Base-by-base conservation (phyloP, 2,797 vertebrate species). In the Microctenopoma steveboyesi region DNA sequence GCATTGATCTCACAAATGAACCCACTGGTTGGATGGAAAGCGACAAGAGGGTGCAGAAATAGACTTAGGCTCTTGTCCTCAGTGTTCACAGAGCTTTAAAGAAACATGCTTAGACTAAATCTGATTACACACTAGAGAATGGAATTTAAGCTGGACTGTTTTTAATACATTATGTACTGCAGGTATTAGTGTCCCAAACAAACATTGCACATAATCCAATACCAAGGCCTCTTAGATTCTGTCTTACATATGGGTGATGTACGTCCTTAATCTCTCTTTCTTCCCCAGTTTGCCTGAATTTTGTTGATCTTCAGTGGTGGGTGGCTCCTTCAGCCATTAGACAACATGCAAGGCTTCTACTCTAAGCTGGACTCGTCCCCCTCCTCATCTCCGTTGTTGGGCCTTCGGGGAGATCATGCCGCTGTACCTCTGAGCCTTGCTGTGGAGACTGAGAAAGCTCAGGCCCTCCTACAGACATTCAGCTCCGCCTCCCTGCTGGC, bases 401-500 rank as follows among this genome's bases (percentile, higher is more conserved):
- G 79, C 2, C 51, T 72, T 0, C 72, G 87, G 7, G 78, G 78
- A 5, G 88, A 86, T 1, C 81, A 88, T 0, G 84, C 62, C 2
- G 82, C 89, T 0, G 50, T 92, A 0, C 91, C 92, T 0, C 85
- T 95, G 45, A 95, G 92, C 86, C 95, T 97, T 92, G 96, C 95
- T 0, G 94, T 96, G 50, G 97, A 99, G 90, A 92, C 95, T 5
- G 96, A 97, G 88, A 97, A 97, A 82, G 94, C 96, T 4, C 95
- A 94, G 28, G 96, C 96, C 18, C 92, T 98, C 9, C 95, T 98
- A 8, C 97, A 97, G 81, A 95, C 96, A 0, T 97, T 97, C 76
- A 97, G 96, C 87, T 89, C 96, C 0, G 94, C 95, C 3, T 97
- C 96, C 50, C 86, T 98, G 69, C 83, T 97, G 79, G 96, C 95